Base-by-base conservation (phyloP, 2,113 vertebrate species). In the Zeus faber region DNA sequence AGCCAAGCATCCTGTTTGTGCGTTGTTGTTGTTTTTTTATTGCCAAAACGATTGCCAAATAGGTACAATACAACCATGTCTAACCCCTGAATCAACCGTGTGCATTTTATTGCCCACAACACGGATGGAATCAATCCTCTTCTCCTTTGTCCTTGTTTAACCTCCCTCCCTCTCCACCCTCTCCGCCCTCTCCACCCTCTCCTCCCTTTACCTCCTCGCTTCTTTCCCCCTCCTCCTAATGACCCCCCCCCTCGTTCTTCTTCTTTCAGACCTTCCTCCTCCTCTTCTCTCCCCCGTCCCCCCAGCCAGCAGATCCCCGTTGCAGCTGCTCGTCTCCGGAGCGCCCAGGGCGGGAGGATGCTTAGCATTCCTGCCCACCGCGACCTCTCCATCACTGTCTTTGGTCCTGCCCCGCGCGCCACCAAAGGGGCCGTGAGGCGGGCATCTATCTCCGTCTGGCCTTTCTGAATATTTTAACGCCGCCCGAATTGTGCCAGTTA, bases 281-380 rank as follows among this genome's bases (percentile, higher is more conserved):
- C 39, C 46, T 62, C 62, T 67, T 64, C 78, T 46, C 76, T 43
- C 49, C 62, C 57, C 54, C 13, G 0, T 21, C 9, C 10, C 21
- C 14, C 46, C 58, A 62, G 81, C 77, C 69, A 61, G 31, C 70
- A 64, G 56, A 72, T 82, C 77, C 82, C 55, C 74, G 80, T n/a
- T 69, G 63, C 68, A 82, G 80, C 72, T 73, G 68, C 80, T 81
- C 80, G 49, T 71, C 65, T 79, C 65, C 16, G 17, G n/a, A 55
- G 65, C 76, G 67, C 72, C 70, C 40, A 22, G 56, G 67, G 77
- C 65, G 33, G 4, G 33, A 37, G n/a, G 11, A 37, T 86, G 85
- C 84, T 90, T 83, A 85, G 88, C 85, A 84, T 86, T 87, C 83
- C 70, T 55, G 54, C 70, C 54, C 27, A 63, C 79, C 86, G 72